A percentile compares a stretch with the other conserved stretches of the same genome.
Conservation (phyloP, 2,888 invertebrate species). For the Meiosimyza platycephala region DNA sequence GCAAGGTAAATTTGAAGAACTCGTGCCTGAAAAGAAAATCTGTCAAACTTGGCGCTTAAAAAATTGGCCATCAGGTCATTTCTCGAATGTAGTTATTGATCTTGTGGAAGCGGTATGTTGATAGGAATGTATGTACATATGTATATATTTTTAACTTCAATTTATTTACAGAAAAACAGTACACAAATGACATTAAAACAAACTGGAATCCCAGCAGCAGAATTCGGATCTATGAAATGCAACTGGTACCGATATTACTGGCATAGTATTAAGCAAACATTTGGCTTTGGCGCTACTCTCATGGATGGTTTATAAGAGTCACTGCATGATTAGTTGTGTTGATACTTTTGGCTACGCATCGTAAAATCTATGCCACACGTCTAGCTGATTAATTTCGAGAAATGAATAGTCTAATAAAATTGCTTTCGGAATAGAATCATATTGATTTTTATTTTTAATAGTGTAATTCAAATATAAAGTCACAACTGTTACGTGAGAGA, state of each 20-base stretch:
- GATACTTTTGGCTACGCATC: not conserved
- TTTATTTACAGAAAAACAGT: slow-evolving; percentile 77
- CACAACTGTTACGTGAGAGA: too few relatives aligned
- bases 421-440: slow-evolving; percentile 7
- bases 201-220: slow-evolving; percentile 84
- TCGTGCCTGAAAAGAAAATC: slow-evolving; percentile 86
- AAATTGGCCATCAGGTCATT: slow-evolving; percentile 93
- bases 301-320: slow-evolving; percentile 36
- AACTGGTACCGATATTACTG: slow-evolving; percentile 97
- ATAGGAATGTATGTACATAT: not conserved
- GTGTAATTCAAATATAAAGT: too few relatives aligned
- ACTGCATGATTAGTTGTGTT: not conserved
- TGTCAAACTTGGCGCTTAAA: slow-evolving; percentile 93
- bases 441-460: too few relatives aligned
- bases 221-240: slow-evolving; percentile 80
- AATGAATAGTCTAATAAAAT: slow-evolving; percentile 31
- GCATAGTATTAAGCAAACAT: slow-evolving; percentile 83
- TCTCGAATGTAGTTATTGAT: slow-evolving; percentile 86
- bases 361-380: not conserved
- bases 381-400: not conserved
- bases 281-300: slow-evolving; percentile 61
- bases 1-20: slow-evolving; percentile 85
- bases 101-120: slow-evolving; percentile 81
- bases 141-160: too few relatives aligned
- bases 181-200: slow-evolving; percentile 87